Evolutionary conservation across 2,888 invertebrate genomes (phyloP).

Genomic region (Rhyacophila evoluta): DNA sequence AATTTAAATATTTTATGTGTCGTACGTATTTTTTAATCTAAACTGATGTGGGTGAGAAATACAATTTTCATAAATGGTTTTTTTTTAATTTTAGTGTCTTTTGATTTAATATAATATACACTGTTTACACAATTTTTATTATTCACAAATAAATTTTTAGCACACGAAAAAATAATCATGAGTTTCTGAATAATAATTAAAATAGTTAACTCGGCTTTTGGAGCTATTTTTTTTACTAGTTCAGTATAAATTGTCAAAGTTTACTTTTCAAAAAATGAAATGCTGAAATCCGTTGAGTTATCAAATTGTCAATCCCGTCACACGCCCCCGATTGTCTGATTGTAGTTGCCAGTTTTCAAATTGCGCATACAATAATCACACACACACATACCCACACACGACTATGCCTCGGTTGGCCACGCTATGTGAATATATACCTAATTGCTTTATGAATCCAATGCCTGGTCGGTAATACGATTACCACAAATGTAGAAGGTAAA

Average conservation of each 20-base stretch:
- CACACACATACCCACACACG: not conserved
- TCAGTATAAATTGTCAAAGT: not conserved
- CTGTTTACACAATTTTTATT: too few species aligned
- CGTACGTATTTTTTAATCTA: too few species aligned
- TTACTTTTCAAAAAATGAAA: not conserved
- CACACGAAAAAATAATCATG: too few species aligned
- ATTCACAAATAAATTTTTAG: too few species aligned
- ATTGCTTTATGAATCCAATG: slow-evolving; percentile 42
- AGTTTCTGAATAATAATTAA: too few species aligned
- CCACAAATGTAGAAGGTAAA: slow-evolving; percentile 46
- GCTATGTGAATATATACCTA: slow-evolving; percentile 38
- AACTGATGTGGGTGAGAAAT: too few species aligned
- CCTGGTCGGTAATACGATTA: slow-evolving; percentile 39
- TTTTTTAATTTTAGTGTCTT: too few species aligned
- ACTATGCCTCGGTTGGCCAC: not conserved
- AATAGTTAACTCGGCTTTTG: too few species aligned
- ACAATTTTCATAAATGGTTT: too few species aligned
- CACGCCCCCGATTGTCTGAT: slow-evolving; percentile 20
- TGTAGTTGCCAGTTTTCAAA: slow-evolving; percentile 28
- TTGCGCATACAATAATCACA: slow-evolving; percentile 27
- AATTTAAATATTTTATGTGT: too few species aligned
- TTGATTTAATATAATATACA: too few species aligned
- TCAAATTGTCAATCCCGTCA: slow-evolving; percentile 5
- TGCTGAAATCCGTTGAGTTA: not conserved
- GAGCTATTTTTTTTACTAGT: too few species aligned